Conservation (phyloP, 1,140 invertebrate genomes). For the Vollenhovia emeryi region DNA sequence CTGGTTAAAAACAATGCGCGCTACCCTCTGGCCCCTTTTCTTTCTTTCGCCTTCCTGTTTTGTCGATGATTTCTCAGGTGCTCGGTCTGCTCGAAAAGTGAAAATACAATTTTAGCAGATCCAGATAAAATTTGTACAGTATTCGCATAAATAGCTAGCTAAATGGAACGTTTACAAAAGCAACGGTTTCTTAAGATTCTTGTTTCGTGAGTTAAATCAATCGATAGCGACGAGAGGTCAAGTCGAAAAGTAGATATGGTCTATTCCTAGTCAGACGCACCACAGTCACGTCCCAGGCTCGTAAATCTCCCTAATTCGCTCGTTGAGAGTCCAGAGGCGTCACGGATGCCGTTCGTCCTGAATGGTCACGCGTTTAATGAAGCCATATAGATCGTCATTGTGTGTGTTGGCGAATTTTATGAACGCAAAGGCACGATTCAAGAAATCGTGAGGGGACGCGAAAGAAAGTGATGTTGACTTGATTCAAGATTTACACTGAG, state of each 20-base stretch:
- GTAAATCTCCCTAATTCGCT: conserved; percentile 80
- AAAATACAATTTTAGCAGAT: not conserved
- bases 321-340: conserved; percentile 74
- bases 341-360: conserved; percentile 73
- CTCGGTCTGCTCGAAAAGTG: not conserved
- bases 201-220: conserved; percentile 15
- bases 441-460: not conserved
- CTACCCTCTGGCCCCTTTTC: conserved; percentile 17
- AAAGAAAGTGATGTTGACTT: not conserved
- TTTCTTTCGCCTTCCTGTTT: not conserved
- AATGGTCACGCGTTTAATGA: conserved; percentile 74
- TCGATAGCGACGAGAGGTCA: conserved; percentile 55
- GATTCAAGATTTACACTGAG: not conserved
- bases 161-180: not conserved
- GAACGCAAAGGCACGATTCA: not conserved
- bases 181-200: not conserved
- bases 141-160: not conserved
- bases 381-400: conserved; percentile 73
- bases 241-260: conserved; percentile 72
- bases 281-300: conserved; percentile 74
- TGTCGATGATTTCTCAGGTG: conserved; percentile 7
- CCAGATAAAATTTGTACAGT: not conserved
- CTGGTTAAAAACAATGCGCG: conserved; percentile 68
- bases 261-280: conserved; percentile 66
- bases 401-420: conserved; percentile 58